phyloP scores from a whole-genome alignment of 2,113 vertebrate species.

The Sylvietta virens region DNA sequence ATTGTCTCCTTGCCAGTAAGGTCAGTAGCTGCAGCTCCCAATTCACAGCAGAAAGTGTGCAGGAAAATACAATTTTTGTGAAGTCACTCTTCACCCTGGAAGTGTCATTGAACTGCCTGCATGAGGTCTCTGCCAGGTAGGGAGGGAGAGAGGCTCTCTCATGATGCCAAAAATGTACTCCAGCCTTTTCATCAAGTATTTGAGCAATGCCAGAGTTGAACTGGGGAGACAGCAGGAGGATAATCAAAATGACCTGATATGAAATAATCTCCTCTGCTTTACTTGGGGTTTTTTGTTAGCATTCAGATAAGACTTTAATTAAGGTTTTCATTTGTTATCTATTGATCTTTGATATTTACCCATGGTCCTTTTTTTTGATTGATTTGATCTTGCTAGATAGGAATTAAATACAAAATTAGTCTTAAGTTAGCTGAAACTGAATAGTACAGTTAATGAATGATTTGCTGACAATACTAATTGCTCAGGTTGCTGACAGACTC shows the following conservation, averaged over 20 bases:
- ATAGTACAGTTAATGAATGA: slow-evolving; percentile 18
- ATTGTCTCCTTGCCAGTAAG: not conserved
- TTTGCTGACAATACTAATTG: not conserved
- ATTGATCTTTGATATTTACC: not conserved
- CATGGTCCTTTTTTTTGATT: not conserved
- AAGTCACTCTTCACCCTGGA: not conserved
- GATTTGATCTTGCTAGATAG: not conserved
- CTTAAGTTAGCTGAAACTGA: not conserved
- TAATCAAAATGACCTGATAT: not conserved
- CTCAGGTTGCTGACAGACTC: not conserved
- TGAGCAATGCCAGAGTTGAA: not conserved
- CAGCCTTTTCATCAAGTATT: not conserved
- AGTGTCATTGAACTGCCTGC: not conserved
- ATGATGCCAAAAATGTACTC: not conserved
- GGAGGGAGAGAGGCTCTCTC: not conserved
- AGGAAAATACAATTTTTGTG: not conserved
- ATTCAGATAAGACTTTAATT: slow-evolving; percentile 10
- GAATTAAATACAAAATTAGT: not conserved
- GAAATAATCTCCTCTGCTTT: not conserved
- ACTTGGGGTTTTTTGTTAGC: not conserved
- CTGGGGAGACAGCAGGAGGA: not conserved
- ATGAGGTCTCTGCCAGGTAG: not conserved
- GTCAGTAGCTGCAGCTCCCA: not conserved
- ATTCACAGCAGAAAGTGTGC: not conserved
- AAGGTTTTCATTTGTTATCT: not conserved